Evolutionary conservation across 1,140 invertebrate genomes (phyloP), one percentile per base, ranked within the genome.

Genomic region (Mycetomoellerius zeteki): DNA sequence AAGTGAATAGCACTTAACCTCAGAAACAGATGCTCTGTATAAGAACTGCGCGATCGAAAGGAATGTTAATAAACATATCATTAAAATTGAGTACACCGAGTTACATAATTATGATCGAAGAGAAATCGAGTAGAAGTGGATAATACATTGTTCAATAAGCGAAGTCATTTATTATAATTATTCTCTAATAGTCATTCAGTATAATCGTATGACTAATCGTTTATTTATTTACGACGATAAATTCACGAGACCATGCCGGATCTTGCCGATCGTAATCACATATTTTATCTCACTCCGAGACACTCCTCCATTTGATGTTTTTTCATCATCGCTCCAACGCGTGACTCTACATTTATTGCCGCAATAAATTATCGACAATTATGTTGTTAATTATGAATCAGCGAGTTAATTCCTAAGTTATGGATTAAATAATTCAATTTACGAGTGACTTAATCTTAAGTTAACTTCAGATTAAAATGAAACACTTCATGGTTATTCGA

Each of bases 171-270:
- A 43, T 69, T 24, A 80, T 12, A 12, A 12, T 43, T 43, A 56
- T 24, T 43, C 10, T 47, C 16, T 33, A 56, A 80, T 50, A 50
- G n/a, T 54, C n/a, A 69, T 56, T 81, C 37, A 56, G 56, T 69
- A 56, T 65, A 43, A 71, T 81, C 12, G 21, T 52, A 27, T 81
- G 47, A 81, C 33, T 56, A 71, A 81, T 81, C 64, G 33, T 43
- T 81, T 54, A 69, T 69, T 81, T 81, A 81, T 69, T 80, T 54
- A 14, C 14, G 47, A 67, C 10, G 77, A 69, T 67, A 56, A 69
- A 81, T 5, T 69, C 10, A 43, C 1, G 10, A 24, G 58, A 81
- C 2, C 14, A 1, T 37, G 14, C 21, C 16, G 3, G 19, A 56
- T 14, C 21, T 47, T 54, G 19, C 5, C 47, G 43, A 65, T 78